Base-by-base conservation (phyloP, 2,113 vertebrate genomes). In the Tyrannus savana region DNA sequence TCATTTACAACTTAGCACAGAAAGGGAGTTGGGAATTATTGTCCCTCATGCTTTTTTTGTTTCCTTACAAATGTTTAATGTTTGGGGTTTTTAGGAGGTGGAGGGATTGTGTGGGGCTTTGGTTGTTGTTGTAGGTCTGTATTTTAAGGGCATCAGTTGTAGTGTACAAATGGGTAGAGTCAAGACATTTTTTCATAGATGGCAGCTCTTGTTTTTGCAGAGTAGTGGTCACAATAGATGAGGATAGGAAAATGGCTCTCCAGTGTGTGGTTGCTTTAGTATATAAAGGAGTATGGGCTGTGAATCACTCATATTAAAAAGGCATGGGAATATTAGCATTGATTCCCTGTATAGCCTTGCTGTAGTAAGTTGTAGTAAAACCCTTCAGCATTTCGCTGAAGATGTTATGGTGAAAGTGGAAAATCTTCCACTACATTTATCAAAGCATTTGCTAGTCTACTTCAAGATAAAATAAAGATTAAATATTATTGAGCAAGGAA, bases 251-350 rank as follows among this genome's bases (percentile, higher is more conserved):
- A 87, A 93, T n/a, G 58, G 37, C 73, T 93, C 92, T 84, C 68
- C 24, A 6, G 60, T 46, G 69, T 69, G 50, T 86, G 88, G 56
- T 87, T 93, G 80, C 85, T 93, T 90, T 81, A 41, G 52, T 89
- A n/a, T 55, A n/a, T 84, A 64, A 68, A 84, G 47, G 58, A 80
- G 21, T 42, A 50, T 46, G 21, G 37, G 37, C 77, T 75, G 66
- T 62, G 83, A 90, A 87, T 96, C 76, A 82, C 52, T 89, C n/a
- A 9, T 72, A 42, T 93, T 93, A 90, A 92, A 87, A 90, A 93
- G 64, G 14, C 53, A 37, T 75, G 80, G 92, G 85, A 82, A 68
- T 88, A 78, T 75, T 49, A 75, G 41, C 62, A 49, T 41, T 64
- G 80, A 87, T 93, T 90, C 79, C 37, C 56, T 75, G 52, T 15